phyloP scores from a whole-genome alignment of 2,113 vertebrate genomes.

The Leucosticte australis region DNA sequence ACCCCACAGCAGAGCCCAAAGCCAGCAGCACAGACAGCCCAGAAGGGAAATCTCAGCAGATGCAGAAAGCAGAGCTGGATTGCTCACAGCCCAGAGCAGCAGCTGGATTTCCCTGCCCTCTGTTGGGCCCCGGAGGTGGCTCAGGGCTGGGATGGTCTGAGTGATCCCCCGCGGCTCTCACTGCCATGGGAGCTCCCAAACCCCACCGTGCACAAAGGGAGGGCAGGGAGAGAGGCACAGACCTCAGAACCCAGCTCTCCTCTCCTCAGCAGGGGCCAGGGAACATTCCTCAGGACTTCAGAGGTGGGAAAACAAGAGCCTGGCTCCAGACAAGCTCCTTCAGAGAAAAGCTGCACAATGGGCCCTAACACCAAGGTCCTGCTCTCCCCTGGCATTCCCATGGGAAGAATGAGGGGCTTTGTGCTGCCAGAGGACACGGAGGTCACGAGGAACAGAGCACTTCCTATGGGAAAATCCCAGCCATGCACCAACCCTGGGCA shows the following conservation, averaged over 20 bases:
- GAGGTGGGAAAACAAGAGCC: constrained; percentile 2
- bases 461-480: constrained; percentile 31
- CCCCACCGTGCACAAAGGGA: neutral
- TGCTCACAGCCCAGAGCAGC: rapidly evolving
- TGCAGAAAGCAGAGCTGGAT: rapidly evolving
- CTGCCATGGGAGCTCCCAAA: neutral
- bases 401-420: constrained; percentile 32
- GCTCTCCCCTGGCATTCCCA: constrained; percentile 13
- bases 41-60: rapidly evolving
- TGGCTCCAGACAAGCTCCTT: neutral
- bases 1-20: neutral
- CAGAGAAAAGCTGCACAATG: neutral
- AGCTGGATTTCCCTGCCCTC: neutral
- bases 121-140: too few relatives aligned
- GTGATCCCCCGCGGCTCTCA: rapidly evolving
- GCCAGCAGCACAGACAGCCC: neutral
- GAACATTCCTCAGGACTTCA: neutral
- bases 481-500: rapidly evolving
- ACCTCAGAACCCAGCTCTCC: neutral
- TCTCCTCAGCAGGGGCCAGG: neutral
- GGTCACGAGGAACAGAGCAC: neutral
- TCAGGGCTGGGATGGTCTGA: rapidly evolving
- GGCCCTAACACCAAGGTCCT: neutral
- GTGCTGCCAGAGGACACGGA: neutral
- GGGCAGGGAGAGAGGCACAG: neutral